These are phyloP conservation scores for Aythya baeri DNA, from an alignment of 2,113 vertebrate genomes.

Conservation along the genomic window DNA sequence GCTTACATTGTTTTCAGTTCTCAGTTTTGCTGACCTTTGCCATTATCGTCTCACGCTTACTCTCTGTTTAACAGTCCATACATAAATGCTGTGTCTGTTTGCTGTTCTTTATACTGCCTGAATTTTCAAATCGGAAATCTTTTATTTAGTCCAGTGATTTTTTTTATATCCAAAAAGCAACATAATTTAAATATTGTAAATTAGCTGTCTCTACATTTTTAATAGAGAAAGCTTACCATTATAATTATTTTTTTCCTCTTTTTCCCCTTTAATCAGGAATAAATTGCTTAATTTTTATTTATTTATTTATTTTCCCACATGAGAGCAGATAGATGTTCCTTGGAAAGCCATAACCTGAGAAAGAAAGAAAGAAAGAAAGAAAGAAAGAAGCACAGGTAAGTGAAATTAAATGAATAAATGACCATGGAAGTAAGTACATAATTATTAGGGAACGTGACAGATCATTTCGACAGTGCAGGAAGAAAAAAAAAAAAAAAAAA, in stretches of 20 bases:
- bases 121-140: not conserved
- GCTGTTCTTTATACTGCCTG: not conserved
- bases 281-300: not conserved
- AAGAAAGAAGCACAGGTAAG: not conserved
- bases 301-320: not conserved
- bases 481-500: not conserved
- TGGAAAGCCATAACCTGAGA: not conserved
- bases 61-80: not conserved
- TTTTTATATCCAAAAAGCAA: not conserved
- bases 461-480: not conserved
- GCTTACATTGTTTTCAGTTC: not conserved
- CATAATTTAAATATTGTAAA: not conserved
- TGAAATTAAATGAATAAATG: not conserved
- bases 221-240: not conserved
- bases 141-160: not conserved
- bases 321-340: not conserved
- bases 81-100: not conserved
- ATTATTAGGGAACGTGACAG: not conserved
- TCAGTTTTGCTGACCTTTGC: not conserved
- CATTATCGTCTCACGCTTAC: not conserved
- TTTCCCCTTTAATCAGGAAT: not conserved
- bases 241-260: not conserved
- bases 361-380: not conserved
- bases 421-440: not conserved
- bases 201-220: not conserved